A percentile compares a stretch with the other conserved stretches of the same genome.
These are phyloP conservation scores for Rugalucina vietnamica DNA, from an alignment of 2,888 invertebrate genomes.

Conservation along the genomic window DNA sequence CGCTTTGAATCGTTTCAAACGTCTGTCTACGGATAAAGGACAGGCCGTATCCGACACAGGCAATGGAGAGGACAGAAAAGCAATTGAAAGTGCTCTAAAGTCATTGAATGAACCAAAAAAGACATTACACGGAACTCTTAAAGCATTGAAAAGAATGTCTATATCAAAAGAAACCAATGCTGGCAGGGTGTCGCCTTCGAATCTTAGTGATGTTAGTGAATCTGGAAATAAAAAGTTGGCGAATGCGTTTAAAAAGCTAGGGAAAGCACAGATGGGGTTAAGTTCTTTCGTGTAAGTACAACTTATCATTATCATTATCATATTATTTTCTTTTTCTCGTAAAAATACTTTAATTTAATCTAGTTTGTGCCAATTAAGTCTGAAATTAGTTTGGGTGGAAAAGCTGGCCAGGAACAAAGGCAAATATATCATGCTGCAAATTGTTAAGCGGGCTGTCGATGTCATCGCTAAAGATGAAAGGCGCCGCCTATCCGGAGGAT, in stretches of 20 bases:
- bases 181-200: neutral
- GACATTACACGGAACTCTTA: slow-evolving; percentile 13
- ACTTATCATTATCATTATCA: too few species aligned
- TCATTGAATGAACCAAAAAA: neutral
- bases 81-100: neutral
- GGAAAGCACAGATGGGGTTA: slow-evolving; percentile 56
- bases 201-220: slow-evolving; percentile 9
- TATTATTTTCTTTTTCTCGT: too few species aligned
- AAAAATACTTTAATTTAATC: too few species aligned
- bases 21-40: neutral
- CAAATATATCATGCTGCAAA: too few species aligned
- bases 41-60: neutral
- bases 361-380: too few species aligned
- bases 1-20: neutral
- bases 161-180: slow-evolving; percentile 18
- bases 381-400: too few species aligned
- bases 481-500: too few species aligned
- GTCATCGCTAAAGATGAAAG: too few species aligned
- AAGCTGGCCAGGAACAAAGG: too few species aligned
- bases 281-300: slow-evolving; percentile 54
- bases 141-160: slow-evolving; percentile 51
- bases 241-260: slow-evolving; percentile 50
- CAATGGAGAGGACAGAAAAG: neutral
- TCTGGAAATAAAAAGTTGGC: slow-evolving; percentile 46
- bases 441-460: too few species aligned